Evolutionary conservation across 2,113 vertebrate species (phyloP), one percentile per base, ranked within the genome.

Genomic region (Amazona vittata): DNA sequence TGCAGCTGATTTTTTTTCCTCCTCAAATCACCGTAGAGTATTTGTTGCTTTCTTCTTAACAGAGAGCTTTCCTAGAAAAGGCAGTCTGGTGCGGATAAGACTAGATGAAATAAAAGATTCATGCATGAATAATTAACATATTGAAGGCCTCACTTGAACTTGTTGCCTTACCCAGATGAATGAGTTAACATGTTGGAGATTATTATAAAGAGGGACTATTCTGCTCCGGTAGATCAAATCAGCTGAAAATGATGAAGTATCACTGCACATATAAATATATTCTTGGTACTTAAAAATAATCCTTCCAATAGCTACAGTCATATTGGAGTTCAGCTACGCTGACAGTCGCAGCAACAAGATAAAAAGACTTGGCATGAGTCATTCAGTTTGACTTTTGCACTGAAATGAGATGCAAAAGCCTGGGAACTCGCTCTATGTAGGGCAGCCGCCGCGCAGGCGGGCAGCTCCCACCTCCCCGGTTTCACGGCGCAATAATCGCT

Each of bases 111-210:
- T 85, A 93, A 88, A 96, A 94, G 81, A 95, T 96, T 92, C 94
- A 65, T 86, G 94, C 91, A 94, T 97, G 96, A 97, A 97, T 97
- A 97, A 97, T 97, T 97, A 97, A 97, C 96, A 94, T 96, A 96
- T 96, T 95, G 90, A 96, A 97, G 95, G 94, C 95, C 95, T 96
- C 94, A 89, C 96, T 95, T 96, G 93, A 96, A 95, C 96, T 96
- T 96, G 94, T 73, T 93, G 96, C 94, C 83, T 91, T 91, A 92
- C 89, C 86, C 94, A 95, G 95, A 96, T 82, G 92, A 97, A 96
- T 95, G 94, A 96, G 86, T 92, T 96, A 96, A 96, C 94, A 87
- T 82, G 86, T 80, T 89, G 91, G 80, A 94, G 89, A 94, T 91
- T 91, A 95, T 96, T 91, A 94, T 95, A 85, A 96, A 94, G 71